These are phyloP conservation scores for Nebria brevicollis DNA, from an alignment of 2,888 invertebrate species.

Conservation along the genomic window DNA sequence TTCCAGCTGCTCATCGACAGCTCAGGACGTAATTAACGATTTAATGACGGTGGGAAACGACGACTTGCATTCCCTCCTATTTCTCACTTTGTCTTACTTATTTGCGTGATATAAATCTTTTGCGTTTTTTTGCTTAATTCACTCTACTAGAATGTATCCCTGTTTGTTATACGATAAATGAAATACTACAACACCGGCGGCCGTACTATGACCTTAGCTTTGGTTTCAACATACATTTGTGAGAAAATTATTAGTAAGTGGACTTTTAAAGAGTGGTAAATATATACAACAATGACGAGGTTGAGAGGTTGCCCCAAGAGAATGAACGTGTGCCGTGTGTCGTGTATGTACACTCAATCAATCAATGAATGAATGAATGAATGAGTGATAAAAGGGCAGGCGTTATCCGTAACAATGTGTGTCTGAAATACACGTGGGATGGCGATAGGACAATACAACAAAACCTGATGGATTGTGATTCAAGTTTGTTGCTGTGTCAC, in stretches of 20 bases:
- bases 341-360: neutral
- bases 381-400: constrained; percentile 5
- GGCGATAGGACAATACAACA: constrained; percentile 4
- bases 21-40: constrained; percentile 25
- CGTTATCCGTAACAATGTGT: constrained; percentile 21
- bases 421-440: constrained; percentile 7
- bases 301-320: neutral
- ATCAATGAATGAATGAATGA: constrained; percentile 2
- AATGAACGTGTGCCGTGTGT: neutral
- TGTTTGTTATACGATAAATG: neutral
- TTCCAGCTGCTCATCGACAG: constrained; percentile 25
- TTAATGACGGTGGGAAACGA: constrained; percentile 34
- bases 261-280: too few relatives aligned
- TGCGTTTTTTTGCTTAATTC: neutral
- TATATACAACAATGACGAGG: neutral
- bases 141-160: neutral
- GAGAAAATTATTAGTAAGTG: neutral
- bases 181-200: neutral
- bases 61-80: constrained; percentile 9
- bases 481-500: constrained; percentile 8
- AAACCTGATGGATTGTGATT: constrained; percentile 10
- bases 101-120: constrained; percentile 5
- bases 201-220: too few relatives aligned
- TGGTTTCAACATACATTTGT: neutral
- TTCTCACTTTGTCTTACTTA: constrained; percentile 2